Evolutionary conservation across 2,888 invertebrate species (phyloP), one percentile per base, ranked within the genome.

Genomic region (Stegana nigrithorax): DNA sequence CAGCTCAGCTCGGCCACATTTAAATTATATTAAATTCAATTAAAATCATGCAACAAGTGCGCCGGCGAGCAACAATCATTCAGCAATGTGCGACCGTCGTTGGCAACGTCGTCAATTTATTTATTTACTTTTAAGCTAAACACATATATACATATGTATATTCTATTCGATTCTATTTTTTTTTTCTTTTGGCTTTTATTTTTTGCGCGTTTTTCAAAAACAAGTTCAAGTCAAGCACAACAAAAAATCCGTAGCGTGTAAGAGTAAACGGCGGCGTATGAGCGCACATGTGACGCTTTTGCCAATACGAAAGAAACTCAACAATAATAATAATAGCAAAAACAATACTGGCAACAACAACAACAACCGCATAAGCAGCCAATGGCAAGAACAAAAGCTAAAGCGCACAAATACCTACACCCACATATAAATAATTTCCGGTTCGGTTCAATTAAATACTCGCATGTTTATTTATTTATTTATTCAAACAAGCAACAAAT

Each of bases 401-500:
- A 29, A n/a, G 14, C 25, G 27, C 53, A 42, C 29, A 45, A 12
- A 32, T 10, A 60, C 29, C 23, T 19, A 32, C 29, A 27, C 55
- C 44, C 60, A 60, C 60, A 60, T 32, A 55, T 29, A 45, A n/a
- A 72, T 72, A 70, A 75, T 75, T 77, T 75, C 78, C 75, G 78
- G 73, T 75, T 75, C 75, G 78, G 73, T 77, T 75, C 78, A 75
- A 75, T 75, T 75, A 75, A 77, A 75, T 32, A 19, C 32, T 50
- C 68, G 75, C 69, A 73, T 77, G 78, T 69, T 75, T 77, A 73
- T 75, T 77, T 73, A 72, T 73, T 76, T 76, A 76, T 75, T 73
- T 73, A 73, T 75, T 65, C 71, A 53, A 63, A 39, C n/a, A 29
- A 63, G 56, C 68, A 55, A 14, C 32, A 32, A 55, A 21, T 55